Percentiles rank a stretch among this genome's conserved stretches.
Evolutionary conservation across 2,797 vertebrate species (phyloP).

Genomic region (Bovichtus diacanthus): DNA sequence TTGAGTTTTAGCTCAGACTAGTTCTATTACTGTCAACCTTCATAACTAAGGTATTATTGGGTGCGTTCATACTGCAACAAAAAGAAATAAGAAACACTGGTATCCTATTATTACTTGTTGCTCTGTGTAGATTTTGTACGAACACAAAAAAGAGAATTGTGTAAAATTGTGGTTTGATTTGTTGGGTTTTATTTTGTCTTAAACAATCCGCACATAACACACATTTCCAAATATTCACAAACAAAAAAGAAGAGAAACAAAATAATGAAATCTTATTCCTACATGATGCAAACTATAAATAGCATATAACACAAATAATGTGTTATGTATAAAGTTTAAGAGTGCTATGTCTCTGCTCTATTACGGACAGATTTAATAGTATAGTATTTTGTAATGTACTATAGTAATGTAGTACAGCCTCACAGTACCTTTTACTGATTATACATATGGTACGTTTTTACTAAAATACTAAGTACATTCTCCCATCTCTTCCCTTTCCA

Average conservation of each 20-base stretch:
- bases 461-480: neutral
- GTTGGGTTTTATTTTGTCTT: neutral
- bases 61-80: neutral
- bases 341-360: neutral
- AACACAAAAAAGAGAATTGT: neutral
- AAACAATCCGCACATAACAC: neutral
- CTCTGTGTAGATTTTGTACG: neutral
- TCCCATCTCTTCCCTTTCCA: neutral
- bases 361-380: neutral
- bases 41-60: neutral
- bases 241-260: too few relatives aligned
- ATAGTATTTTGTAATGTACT: neutral
- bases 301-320: too few relatives aligned
- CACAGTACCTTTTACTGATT: neutral
- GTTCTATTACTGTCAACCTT: too few relatives aligned
- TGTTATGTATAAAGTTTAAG: neutral
- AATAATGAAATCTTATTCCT: neutral
- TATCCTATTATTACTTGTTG: neutral
- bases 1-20: too few relatives aligned
- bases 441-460: neutral
- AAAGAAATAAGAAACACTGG: neutral
- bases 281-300: neutral
- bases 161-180: neutral
- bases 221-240: neutral
- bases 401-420: neutral